phyloP scores from a whole-genome alignment of 2,888 invertebrate species.

The Oxycera nigricornis region DNA sequence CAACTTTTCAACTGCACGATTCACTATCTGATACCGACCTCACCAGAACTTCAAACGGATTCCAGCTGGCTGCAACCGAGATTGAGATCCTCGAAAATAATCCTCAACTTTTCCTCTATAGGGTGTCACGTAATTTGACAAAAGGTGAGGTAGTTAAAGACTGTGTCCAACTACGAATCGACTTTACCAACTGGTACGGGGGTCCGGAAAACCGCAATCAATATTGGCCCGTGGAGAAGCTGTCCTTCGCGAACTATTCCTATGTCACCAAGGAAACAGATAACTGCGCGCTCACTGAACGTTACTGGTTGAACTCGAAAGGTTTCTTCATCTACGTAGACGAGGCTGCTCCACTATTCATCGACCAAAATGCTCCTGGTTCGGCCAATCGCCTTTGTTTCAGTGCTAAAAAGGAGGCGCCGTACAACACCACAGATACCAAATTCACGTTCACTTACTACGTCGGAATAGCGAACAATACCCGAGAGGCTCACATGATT shows the following conservation, averaged over 20 bases:
- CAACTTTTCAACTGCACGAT: neutral
- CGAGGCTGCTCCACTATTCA: conserved; percentile 70
- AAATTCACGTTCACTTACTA: conserved; percentile 64
- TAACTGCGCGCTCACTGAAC: conserved; percentile 68
- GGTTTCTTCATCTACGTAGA: conserved; percentile 72
- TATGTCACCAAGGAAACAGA: conserved; percentile 67
- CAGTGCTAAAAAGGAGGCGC: conserved; percentile 63
- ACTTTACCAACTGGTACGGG: conserved; percentile 68
- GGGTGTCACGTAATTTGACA: conserved; percentile 8
- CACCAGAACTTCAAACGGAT: neutral
- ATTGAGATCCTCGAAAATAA: conserved; percentile 19
- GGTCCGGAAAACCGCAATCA: conserved; percentile 68
- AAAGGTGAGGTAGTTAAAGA: conserved; percentile 46
- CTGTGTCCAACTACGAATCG: conserved; percentile 54
- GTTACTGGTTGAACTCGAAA: conserved; percentile 72
- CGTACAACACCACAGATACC: conserved; percentile 58
- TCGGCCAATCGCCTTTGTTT: conserved; percentile 63
- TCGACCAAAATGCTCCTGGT: conserved; percentile 67
- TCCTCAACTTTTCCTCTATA: neutral
- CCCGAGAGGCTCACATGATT: conserved; percentile 67
- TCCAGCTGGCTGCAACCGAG: neutral
- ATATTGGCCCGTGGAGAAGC: conserved; percentile 69
- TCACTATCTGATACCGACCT: neutral
- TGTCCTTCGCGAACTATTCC: conserved; percentile 64
- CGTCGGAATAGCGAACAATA: conserved; percentile 68